These are phyloP conservation scores for Osmoderma eremita DNA, from an alignment of 2,888 invertebrate species.

Conservation along the genomic window DNA sequence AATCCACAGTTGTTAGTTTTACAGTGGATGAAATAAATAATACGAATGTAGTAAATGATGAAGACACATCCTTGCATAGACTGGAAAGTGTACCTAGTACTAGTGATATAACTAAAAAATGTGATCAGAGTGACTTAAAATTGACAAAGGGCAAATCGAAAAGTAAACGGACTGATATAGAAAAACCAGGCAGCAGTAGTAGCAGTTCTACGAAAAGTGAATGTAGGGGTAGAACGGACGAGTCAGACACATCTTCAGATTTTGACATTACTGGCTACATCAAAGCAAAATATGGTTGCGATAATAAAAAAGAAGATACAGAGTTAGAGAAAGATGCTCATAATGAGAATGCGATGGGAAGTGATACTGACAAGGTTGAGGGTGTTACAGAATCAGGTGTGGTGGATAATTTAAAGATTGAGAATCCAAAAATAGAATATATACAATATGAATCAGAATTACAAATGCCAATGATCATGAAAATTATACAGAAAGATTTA, in stretches of 20 bases:
- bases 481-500: conserved; percentile 97
- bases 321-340: conserved; percentile 50
- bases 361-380: conserved; percentile 27
- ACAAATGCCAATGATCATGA: conserved; percentile 99
- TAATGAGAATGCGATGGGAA: conserved; percentile 38
- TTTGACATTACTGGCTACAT: conserved; percentile 49
- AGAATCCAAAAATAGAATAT: conserved; percentile 64
- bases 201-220: conserved; percentile 40
- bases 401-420: conserved; percentile 42
- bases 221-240: conserved; percentile 29
- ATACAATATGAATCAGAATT: conserved; percentile 92
- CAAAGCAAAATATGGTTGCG: conserved; percentile 49
- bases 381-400: conserved; percentile 34
- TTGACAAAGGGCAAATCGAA: conserved; percentile 46
- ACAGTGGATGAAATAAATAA: conserved; percentile 24
- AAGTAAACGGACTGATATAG: conserved; percentile 48
- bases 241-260: conserved; percentile 44
- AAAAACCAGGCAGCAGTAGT: conserved; percentile 31
- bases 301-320: conserved; percentile 46
- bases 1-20: neutral
- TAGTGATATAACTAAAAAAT: conserved; percentile 39
- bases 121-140: conserved; percentile 44
- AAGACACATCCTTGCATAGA: conserved; percentile 26
- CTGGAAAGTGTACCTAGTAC: conserved; percentile 36
- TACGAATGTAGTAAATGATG: conserved; percentile 24